Conservation (phyloP, 2,113 vertebrate species). For the Syrrhaptes paradoxus region DNA sequence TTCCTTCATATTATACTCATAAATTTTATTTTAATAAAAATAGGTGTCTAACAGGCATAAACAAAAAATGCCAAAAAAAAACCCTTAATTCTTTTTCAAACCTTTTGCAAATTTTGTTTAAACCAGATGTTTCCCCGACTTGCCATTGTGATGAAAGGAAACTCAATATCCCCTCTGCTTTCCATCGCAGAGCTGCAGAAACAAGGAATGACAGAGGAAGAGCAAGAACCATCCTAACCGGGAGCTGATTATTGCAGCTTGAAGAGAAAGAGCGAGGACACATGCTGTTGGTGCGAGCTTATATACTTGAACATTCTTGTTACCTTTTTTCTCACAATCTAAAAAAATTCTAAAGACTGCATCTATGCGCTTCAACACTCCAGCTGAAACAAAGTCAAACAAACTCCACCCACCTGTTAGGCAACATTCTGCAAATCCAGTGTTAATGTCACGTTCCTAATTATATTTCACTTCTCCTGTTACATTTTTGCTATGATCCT, state of each 20-base stretch:
- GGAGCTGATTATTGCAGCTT: not conserved
- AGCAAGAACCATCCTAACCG: not conserved
- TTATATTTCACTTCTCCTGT: constrained; percentile 51
- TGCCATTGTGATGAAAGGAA: constrained; percentile 50
- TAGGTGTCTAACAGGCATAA: constrained; percentile 61
- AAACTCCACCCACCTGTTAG: constrained; percentile 67
- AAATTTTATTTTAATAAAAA: constrained; percentile 80
- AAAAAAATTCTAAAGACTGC: constrained; percentile 6
- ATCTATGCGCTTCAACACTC: not conserved
- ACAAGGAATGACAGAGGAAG: constrained; percentile 33
- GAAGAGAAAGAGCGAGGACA: not conserved
- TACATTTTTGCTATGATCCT: constrained; percentile 26
- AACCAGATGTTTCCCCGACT: constrained; percentile 71
- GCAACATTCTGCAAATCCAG: constrained; percentile 10
- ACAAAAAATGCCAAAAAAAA: constrained; percentile 8
- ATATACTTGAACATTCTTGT: not conserved
- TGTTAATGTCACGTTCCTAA: constrained; percentile 54
- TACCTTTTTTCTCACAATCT: constrained; percentile 41
- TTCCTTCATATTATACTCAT: constrained; percentile 60
- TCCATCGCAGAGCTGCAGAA: constrained; percentile 41
- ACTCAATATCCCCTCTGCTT: constrained; percentile 47
- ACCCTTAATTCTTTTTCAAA: constrained; percentile 12
- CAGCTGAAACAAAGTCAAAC: constrained; percentile 35
- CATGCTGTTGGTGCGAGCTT: not conserved
- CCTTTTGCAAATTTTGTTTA: constrained; percentile 59